Evolutionary conservation across 2,888 invertebrate genomes (phyloP), one percentile per base, ranked within the genome.

Genomic region (Syrista parreyssii): DNA sequence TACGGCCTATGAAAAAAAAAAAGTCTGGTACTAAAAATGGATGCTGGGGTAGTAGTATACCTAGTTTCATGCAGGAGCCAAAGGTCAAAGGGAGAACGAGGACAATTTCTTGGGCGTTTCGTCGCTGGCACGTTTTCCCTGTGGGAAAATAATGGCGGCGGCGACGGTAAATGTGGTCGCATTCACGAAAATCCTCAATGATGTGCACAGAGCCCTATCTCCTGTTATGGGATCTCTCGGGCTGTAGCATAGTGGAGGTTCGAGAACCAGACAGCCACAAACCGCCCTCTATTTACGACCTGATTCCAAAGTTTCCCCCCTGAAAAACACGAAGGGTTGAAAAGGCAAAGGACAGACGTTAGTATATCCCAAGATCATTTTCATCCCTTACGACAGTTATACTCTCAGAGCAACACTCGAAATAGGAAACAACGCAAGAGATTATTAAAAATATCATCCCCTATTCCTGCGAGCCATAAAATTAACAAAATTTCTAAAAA

Each of bases 201-300:
- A 82, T 78, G 78, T 82, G 79, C 78, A 76, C 75, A 77, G 76
- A 81, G 81, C 77, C 76, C 75, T 78, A 76, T 79, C 79, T 76
- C 78, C 74, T 79, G 81, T 79, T 75, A 78, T 78, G 76, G 79
- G 80, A 81, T 79, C 79, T 79, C 15, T 15, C 40, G 75, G 35
- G 55, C 73, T 77, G 40, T 77, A 79, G 76, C 79, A 78, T 79
- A 79, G 80, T 77, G 76, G 35, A 73, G 79, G 78, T 80, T 79
- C 78, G 74, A 75, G 76, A 74, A 40, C 79, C 80, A 79, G 82
- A 81, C 84, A 83, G 79, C 79, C 79, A 82, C 81, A 83, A 83
- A 83, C 82, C 77, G 81, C 80, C 55, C 76, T 32, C 78, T 78
- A 82, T 82, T 82, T 83, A 81, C 79, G 35, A 78, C 74, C 80